Evolutionary conservation across 1,140 invertebrate species (phyloP), one percentile per base, ranked within the genome.

Genomic region (Battus philenor): DNA sequence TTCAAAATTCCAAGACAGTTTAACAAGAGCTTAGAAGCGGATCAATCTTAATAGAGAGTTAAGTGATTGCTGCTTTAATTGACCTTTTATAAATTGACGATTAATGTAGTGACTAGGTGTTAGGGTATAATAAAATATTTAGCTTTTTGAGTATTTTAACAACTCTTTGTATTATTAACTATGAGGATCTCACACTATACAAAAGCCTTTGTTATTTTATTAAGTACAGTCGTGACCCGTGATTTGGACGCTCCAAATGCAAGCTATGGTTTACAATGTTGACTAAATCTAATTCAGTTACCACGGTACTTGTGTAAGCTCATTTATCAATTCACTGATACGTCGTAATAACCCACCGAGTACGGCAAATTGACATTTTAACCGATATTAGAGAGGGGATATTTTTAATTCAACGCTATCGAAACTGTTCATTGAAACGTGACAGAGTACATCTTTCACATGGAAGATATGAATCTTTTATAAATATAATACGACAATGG

Each of bases 401-500:
- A 44, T 44, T 54, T 54, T 45, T 58, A 52, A 59, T 55, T 32
- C 45, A 48, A 54, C 43, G 39, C 56, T 50, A 54, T 48, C 52
- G 43, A 39, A 31, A 44, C 46, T 47, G 44, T 56, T 59, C 60
- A 66, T 52, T 53, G 34, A 44, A 45, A 63, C 43, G 51, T 65
- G 64, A 64, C 63, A 51, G 57, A 61, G 43, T 60, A 53, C 54
- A 58, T 63, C 45, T 45, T 57, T 60, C 50, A 58, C 47, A 59
- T 57, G 50, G 11, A 27, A 27, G 64, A 72, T 68, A 75, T 13
- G 50, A 59, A 75, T 72, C 66, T 70, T 53, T 62, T 64, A 68
- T 62, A 72, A 70, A 68, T 72, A 65, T 73, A 71, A 64, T 60
- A 73, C 56, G 65, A 74, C 70, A 74, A 72, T 73, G 56, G 69